These are phyloP conservation scores for Pygmarrhopalites habei DNA, from an alignment of 1,140 invertebrate genomes.

Conservation along the genomic window DNA sequence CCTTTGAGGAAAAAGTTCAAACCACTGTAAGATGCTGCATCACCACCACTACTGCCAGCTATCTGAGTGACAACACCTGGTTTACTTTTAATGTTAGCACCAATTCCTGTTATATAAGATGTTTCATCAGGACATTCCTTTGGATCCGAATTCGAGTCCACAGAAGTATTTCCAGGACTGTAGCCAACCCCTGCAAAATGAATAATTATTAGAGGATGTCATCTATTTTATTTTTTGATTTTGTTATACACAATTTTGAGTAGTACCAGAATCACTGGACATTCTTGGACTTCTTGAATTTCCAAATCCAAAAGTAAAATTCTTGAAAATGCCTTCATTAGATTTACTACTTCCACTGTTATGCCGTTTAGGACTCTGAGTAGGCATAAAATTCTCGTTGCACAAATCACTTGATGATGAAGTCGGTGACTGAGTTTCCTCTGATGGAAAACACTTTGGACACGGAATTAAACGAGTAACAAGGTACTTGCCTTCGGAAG, in stretches of 20 bases:
- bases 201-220: no score
- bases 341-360: neutral
- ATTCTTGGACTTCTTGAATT: constrained; percentile 30
- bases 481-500: constrained; percentile 88
- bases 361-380: neutral
- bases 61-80: constrained; percentile 14
- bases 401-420: neutral
- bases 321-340: constrained; percentile 22
- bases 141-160: constrained; percentile 29
- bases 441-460: constrained; percentile 61
- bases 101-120: neutral
- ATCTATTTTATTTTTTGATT: no score
- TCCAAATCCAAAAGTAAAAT: constrained; percentile 23
- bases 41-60: neutral
- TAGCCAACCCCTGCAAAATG: no score
- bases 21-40: constrained; percentile 25
- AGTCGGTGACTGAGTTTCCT: neutral
- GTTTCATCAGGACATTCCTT: constrained; percentile 10
- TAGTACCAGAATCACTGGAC: constrained; percentile 38
- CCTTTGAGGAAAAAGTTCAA: constrained; percentile 36
- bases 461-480: constrained; percentile 93
- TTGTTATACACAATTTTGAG: no score
- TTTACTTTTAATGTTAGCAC: constrained; percentile 18
- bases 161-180: constrained; percentile 32
- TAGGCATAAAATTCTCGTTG: neutral